Conservation (phyloP, 2,113 vertebrate species). For the Esox niger region DNA sequence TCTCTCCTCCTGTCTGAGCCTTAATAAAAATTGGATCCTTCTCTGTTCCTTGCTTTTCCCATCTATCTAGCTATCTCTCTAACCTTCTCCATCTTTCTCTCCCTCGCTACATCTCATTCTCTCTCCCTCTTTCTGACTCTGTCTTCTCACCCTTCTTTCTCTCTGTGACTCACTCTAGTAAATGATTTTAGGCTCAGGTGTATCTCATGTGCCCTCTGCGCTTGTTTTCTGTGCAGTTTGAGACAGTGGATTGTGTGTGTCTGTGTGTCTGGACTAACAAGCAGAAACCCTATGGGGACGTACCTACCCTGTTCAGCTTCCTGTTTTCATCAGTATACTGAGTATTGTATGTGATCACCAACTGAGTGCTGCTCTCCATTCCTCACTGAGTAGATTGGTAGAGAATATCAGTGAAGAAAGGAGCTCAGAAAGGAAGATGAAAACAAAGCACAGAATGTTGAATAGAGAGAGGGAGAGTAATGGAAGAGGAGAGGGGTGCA, state of each 20-base stretch:
- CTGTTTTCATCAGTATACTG: conserved; percentile 1
- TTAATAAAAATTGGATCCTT: too few species aligned
- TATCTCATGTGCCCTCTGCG: conserved; percentile 28
- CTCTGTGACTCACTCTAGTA: conserved; percentile 20
- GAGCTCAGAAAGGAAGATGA: not conserved
- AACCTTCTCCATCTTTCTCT: too few species aligned
- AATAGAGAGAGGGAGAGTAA: not conserved
- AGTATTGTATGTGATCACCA: not conserved
- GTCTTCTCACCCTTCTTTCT: not conserved
- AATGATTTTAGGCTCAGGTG: conserved; percentile 24
- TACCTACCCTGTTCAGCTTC: not conserved
- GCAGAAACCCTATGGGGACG: not conserved
- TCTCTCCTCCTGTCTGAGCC: too few species aligned
- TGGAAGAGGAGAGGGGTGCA: not conserved
- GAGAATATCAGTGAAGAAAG: not conserved
- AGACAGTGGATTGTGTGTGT: not conserved
- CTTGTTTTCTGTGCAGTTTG: conserved; percentile 26
- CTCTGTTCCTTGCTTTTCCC: too few species aligned
- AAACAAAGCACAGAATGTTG: not conserved
- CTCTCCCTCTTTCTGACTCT: conserved; percentile 1
- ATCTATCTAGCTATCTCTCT: too few species aligned
- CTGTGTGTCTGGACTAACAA: not conserved
- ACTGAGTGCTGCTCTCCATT: not conserved
- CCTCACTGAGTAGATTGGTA: not conserved
- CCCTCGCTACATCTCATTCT: too few species aligned